A percentile compares a stretch with the other conserved stretches of the same genome.
phyloP scores from a whole-genome alignment of 2,888 invertebrate genomes.

The Acanthococcus lagerstroemiae region DNA sequence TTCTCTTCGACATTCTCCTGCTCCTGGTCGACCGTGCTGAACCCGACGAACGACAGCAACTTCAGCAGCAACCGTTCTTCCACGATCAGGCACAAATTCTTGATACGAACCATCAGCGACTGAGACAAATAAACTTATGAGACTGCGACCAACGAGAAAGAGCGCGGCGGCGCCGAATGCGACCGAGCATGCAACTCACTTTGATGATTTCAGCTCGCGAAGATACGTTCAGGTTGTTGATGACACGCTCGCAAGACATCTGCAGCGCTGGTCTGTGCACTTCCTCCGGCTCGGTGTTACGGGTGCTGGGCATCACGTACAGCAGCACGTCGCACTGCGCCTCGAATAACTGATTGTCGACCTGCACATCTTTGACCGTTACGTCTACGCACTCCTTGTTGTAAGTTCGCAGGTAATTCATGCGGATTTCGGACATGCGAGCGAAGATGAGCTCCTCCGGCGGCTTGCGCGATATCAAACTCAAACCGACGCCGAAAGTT shows the following conservation, averaged over 20 bases:
- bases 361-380: constrained; percentile 68
- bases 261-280: constrained; percentile 59
- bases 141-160: constrained; percentile 14
- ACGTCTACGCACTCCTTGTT: constrained; percentile 54
- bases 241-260: constrained; percentile 65
- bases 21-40: constrained; percentile 47
- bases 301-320: constrained; percentile 53
- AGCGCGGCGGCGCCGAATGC: not conserved
- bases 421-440: constrained; percentile 53
- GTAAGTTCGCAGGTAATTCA: constrained; percentile 51
- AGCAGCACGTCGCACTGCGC: constrained; percentile 75
- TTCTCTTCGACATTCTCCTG: constrained; percentile 56
- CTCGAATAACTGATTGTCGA: constrained; percentile 67
- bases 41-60: constrained; percentile 46
- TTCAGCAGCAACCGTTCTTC: constrained; percentile 78
- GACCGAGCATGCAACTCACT: constrained; percentile 41
- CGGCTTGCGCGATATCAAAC: constrained; percentile 62
- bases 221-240: constrained; percentile 43
- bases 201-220: constrained; percentile 79
- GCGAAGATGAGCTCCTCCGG: constrained; percentile 74
- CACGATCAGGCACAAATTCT: constrained; percentile 71
- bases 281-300: constrained; percentile 44
- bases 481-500: constrained; percentile 60
- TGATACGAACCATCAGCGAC: constrained; percentile 68
- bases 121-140: too few relatives aligned